Evolutionary conservation across 1,140 invertebrate genomes (phyloP), one percentile per base, ranked within the genome.

Genomic region (Galleria mellonella): DNA sequence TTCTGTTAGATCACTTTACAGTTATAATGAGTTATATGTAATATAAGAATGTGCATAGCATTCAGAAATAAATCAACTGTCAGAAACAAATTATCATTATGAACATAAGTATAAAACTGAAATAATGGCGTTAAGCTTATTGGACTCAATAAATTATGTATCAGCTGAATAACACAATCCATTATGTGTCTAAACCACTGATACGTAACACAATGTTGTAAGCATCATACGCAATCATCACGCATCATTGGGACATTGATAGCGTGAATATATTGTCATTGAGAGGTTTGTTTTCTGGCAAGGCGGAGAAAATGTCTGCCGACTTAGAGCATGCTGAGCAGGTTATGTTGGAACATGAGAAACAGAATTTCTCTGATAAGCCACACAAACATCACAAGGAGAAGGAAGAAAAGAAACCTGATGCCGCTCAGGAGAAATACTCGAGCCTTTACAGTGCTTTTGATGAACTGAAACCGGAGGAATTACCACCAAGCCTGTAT

Each of bases 401-500:
- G 40, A 74, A 72, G 64, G 64, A 66, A 55, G 69, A 76, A 43
- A 74, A 72, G 64, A 64, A 66, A 23, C 49, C 52, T 49, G 75
- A 72, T 32, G 67, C 52, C 43, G 72, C 55, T 53, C 67, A 69
- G 33, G 87, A 89, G 59, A 86, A 83, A 57, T 88, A 88, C 71
- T 83, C 72, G 53, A 87, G 82, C 70, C 82, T 87, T 65, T 86
- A 87, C 47, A 86, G 72, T 62, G 83, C 82, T 50, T 86, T 89
- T 51, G 89, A 89, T 66, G 86, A 88, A 55, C 76, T 87, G 54
- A 85, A 84, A 72, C 62, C 72, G 47, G 71, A 73, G 55, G 74
- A 79, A 39, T 63, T 79, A 44, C 73, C 64, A 15, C 72, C 65
- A 9, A 69, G 71, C 43, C 50, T 76, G 33, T 63, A 83, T 53